phyloP scores from a whole-genome alignment of 2,113 vertebrate genomes.

The Etheostoma cragini region DNA sequence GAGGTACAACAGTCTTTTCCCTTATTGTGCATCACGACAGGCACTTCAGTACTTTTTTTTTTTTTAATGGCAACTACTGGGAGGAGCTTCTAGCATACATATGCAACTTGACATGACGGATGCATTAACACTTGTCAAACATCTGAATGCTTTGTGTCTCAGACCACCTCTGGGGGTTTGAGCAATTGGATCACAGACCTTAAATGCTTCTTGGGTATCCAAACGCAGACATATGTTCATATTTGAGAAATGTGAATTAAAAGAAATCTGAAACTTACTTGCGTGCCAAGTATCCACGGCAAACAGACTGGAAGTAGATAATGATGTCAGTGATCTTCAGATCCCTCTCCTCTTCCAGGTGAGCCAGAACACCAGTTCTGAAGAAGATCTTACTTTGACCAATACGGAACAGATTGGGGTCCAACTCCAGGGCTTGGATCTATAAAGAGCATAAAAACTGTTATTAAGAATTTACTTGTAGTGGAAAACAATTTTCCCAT shows the following conservation, averaged over 20 bases:
- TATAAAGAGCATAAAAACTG: slow-evolving; percentile 52
- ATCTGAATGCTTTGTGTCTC: not conserved
- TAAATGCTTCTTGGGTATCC: not conserved
- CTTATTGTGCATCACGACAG: not conserved
- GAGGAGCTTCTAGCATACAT: not conserved
- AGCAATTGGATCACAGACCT: not conserved
- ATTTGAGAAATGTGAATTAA: not conserved
- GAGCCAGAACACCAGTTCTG: slow-evolving; percentile 95
- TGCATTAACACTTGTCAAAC: not conserved
- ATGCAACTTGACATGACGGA: not conserved
- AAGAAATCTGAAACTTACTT: slow-evolving; percentile 85
- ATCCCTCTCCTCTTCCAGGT: slow-evolving; percentile 96
- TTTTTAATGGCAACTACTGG: not conserved
- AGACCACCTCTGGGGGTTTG: not conserved
- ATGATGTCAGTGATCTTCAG: slow-evolving; percentile 99
- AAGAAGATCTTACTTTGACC: slow-evolving; percentile 99
- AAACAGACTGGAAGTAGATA: slow-evolving; percentile 98
- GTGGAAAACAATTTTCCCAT: not conserved
- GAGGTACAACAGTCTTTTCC: not conserved
- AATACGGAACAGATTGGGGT: slow-evolving; percentile 96
- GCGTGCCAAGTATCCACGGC: slow-evolving; percentile 95
- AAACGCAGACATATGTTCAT: not conserved
- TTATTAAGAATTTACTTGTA: not conserved
- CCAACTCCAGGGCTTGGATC: slow-evolving; percentile 95
- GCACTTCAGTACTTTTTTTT: not conserved